phyloP scores from a whole-genome alignment of 2,888 invertebrate species.

The Perithous albicinctus region DNA sequence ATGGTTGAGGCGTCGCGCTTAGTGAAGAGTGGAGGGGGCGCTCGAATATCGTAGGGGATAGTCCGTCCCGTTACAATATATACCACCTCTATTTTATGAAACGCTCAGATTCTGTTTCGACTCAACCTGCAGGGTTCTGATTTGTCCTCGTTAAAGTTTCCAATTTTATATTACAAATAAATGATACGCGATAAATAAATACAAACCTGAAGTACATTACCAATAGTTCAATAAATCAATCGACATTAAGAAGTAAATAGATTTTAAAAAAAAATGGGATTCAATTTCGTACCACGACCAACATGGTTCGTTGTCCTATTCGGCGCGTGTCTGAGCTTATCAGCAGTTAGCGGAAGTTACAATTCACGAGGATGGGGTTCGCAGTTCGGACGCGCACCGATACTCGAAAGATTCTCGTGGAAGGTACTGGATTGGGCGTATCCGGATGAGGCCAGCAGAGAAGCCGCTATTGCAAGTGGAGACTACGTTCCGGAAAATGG shows the following conservation, averaged over 20 bases:
- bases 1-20: no score
- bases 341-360: conserved; percentile 49
- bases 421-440: conserved; percentile 91
- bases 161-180: not conserved
- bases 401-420: conserved; percentile 92
- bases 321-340: not conserved
- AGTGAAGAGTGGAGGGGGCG: no score
- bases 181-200: not conserved
- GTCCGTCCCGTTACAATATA: no score
- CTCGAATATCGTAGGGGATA: no score
- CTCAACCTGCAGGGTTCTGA: conserved; percentile 36
- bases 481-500: conserved; percentile 91
- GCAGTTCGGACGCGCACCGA: conserved; percentile 82
- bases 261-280: conserved; percentile 33
- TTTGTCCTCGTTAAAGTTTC: not conserved
- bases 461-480: conserved; percentile 88
- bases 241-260: not conserved
- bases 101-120: conserved; percentile 75
- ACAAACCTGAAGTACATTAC: not conserved
- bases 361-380: conserved; percentile 72
- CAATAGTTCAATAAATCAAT: not conserved
- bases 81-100: conserved; percentile 72
- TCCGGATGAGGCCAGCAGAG: conserved; percentile 87
- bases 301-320: conserved; percentile 55
- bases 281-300: conserved; percentile 27